Evolutionary conservation across 2,797 vertebrate genomes (phyloP).

Genomic region (Zalophus californianus): DNA sequence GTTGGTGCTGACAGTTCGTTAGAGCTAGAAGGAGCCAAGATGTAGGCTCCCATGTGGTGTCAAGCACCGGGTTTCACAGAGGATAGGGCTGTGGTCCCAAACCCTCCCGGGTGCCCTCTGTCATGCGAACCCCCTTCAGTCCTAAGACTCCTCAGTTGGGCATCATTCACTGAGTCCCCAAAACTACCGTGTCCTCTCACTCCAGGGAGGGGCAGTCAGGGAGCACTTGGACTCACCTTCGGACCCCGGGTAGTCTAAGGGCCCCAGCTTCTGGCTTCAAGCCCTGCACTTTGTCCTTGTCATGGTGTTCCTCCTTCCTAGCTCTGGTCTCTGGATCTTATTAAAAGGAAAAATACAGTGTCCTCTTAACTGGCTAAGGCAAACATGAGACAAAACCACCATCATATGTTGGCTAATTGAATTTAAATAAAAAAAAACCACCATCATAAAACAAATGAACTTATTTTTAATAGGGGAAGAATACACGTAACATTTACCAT

Average conservation of each 20-base stretch:
- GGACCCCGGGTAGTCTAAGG: background rate
- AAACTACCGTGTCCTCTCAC: background rate
- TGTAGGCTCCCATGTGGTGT: accelerated
- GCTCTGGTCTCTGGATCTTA: background rate
- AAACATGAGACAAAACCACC: background rate
- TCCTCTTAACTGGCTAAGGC: background rate
- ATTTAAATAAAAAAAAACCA: background rate
- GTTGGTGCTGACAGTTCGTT: background rate
- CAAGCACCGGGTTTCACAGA: background rate
- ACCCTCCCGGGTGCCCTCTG: background rate
- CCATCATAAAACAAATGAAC: background rate
- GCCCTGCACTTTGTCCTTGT: background rate
- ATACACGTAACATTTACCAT: no score
- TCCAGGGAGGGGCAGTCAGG: background rate
- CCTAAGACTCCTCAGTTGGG: no score
- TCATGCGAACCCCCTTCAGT: background rate
- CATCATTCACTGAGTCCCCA: background rate
- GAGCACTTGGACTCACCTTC: background rate
- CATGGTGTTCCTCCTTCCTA: background rate
- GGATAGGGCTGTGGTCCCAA: background rate
- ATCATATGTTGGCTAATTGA: background rate
- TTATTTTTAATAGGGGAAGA: background rate
- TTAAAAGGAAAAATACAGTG: background rate
- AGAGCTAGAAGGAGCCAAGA: background rate
- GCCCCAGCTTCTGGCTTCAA: background rate